phyloP scores from a whole-genome alignment of 2,797 vertebrate genomes.

The Tadarida brasiliensis region DNA sequence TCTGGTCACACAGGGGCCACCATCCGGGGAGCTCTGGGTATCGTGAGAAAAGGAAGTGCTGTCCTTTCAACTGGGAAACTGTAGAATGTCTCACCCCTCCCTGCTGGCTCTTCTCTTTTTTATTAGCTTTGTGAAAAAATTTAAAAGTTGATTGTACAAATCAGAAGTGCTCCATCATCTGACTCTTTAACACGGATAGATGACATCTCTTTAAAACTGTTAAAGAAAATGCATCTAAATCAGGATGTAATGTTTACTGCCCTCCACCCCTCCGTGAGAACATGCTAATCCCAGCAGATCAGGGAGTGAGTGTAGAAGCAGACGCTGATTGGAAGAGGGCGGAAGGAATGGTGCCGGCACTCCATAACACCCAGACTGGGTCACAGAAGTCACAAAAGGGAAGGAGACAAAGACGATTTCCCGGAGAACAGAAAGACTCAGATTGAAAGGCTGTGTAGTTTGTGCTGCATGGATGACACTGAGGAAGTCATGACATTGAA shows the following conservation, averaged over 20 bases:
- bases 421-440: background rate
- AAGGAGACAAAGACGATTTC: background rate
- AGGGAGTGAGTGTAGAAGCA: background rate
- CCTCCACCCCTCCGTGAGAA: background rate
- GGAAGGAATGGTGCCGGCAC: background rate
- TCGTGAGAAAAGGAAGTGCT: constrained; percentile 67
- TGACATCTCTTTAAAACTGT: background rate
- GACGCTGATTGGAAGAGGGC: background rate
- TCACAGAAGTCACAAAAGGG: background rate
- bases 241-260: background rate
- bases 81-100: background rate
- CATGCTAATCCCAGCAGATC: background rate
- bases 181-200: background rate
- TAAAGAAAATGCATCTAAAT: background rate
- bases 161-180: background rate
- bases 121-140: background rate
- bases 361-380: background rate
- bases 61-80: background rate
- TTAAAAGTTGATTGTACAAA: background rate
- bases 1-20: background rate
- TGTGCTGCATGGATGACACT: no score
- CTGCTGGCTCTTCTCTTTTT: background rate
- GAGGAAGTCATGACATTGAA: background rate
- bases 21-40: background rate
- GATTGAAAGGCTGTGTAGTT: background rate